Conservation (phyloP, 2,797 vertebrate species). For the Betta splendens region DNA sequence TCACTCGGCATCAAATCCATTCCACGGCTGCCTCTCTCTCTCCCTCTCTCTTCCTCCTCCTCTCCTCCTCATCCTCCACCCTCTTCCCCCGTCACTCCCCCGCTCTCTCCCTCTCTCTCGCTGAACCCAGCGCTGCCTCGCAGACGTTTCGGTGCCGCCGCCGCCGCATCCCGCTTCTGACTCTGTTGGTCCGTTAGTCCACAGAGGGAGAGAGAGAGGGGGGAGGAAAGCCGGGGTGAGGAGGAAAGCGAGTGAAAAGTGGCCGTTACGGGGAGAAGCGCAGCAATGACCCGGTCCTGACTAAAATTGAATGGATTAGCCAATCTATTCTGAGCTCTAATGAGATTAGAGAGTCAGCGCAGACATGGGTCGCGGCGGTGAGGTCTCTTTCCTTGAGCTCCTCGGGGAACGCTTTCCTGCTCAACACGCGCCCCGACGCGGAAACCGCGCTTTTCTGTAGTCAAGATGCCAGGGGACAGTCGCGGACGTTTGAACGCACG, state of each 20-base stretch:
- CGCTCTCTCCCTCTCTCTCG: slow-evolving; percentile 40
- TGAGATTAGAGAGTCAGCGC: slow-evolving; percentile 82
- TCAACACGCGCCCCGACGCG: slow-evolving; percentile 64
- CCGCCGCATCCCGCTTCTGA: slow-evolving; percentile 53
- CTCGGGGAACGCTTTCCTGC: slow-evolving; percentile 64
- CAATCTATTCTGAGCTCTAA: slow-evolving; percentile 86
- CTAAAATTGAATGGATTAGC: slow-evolving; percentile 82
- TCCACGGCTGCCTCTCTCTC: slow-evolving; percentile 49
- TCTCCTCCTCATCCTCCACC: slow-evolving; percentile 6
- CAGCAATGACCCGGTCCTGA: slow-evolving; percentile 78
- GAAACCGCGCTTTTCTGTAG: slow-evolving; percentile 78
- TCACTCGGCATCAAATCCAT: slow-evolving; percentile 50
- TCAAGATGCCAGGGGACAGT: slow-evolving; percentile 75
- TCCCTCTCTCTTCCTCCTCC: slow-evolving; percentile 17
- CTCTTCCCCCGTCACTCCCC: slow-evolving; percentile 32
- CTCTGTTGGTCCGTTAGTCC: slow-evolving; percentile 39
- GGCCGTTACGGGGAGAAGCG: slow-evolving; percentile 45
- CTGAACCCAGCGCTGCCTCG: slow-evolving; percentile 58
- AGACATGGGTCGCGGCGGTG: slow-evolving; percentile 80
- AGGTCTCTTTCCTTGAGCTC: slow-evolving; percentile 75
- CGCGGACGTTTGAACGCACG: slow-evolving; percentile 72
- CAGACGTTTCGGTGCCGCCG: slow-evolving; percentile 71
- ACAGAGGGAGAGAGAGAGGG: slow-evolving; percentile 4
- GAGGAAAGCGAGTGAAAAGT: slow-evolving; percentile 36
- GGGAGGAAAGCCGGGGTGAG: neutral